Evolutionary conservation across 2,797 vertebrate species (phyloP).

Genomic region (Nothura maculosa): DNA sequence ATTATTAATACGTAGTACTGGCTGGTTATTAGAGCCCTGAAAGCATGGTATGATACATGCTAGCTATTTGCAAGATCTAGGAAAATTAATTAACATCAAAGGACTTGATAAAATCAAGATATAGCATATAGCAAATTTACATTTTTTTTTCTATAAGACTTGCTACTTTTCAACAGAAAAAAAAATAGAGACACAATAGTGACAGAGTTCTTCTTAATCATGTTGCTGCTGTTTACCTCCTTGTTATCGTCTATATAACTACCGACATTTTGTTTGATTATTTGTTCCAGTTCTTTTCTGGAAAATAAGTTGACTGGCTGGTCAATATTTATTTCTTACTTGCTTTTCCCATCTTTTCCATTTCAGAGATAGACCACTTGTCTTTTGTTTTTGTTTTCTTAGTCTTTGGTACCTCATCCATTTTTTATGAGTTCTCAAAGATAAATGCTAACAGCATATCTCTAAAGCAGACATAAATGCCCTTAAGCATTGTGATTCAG

Average conservation of each 20-base stretch:
- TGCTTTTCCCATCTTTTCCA: not conserved
- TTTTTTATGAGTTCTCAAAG: conserved; percentile 6
- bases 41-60: not conserved
- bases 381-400: not conserved
- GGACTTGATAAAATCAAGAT: not conserved
- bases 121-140: not conserved
- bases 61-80: not conserved
- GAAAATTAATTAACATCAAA: not conserved
- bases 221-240: not conserved
- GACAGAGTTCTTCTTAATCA: not conserved
- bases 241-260: not conserved
- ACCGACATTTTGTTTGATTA: not conserved
- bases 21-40: not conserved
- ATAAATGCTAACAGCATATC: not conserved
- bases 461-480: not conserved
- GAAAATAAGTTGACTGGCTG: not conserved
- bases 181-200: not conserved
- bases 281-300: not conserved
- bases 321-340: not conserved
- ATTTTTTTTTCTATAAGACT: not conserved
- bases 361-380: not conserved
- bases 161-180: not conserved
- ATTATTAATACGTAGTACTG: not conserved
- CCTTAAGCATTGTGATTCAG: not conserved
- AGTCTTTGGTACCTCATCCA: not conserved